These are phyloP conservation scores for Tupaia chinensis DNA, from an alignment of 2,113 vertebrate species.

Conservation along the genomic window DNA sequence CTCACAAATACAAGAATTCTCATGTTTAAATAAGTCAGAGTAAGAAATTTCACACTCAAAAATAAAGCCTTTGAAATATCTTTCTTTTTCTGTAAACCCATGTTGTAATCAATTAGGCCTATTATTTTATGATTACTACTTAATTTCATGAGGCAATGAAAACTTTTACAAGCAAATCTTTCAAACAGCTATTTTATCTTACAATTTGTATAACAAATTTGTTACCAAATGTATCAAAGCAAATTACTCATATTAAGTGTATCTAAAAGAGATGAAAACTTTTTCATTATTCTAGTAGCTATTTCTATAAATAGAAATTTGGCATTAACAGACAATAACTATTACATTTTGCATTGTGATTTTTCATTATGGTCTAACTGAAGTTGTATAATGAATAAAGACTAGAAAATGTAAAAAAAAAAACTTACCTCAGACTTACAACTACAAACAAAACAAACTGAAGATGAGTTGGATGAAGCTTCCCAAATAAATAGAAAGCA, in stretches of 20 bases:
- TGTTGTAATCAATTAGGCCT: neutral
- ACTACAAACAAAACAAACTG: neutral
- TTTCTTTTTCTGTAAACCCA: neutral
- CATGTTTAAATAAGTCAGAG: neutral
- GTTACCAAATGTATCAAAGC: neutral
- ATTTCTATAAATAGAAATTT: neutral
- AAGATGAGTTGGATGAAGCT: neutral
- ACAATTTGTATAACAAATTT: neutral
- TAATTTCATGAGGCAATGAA: neutral
- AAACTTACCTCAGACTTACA: conserved; percentile 20
- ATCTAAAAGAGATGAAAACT: neutral
- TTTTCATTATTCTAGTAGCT: neutral
- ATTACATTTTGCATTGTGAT: neutral
- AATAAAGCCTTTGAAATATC: neutral
- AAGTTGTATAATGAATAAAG: neutral
- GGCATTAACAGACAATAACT: neutral
- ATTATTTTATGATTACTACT: neutral
- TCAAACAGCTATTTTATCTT: neutral
- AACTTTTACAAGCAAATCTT: neutral
- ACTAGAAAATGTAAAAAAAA: neutral
- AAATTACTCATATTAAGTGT: neutral
- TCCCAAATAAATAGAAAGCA: neutral
- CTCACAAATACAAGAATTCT: neutral
- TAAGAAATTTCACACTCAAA: neutral
- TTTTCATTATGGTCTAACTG: neutral